Base-by-base conservation (phyloP, 2,113 vertebrate species). In the Saccopteryx bilineata region DNA sequence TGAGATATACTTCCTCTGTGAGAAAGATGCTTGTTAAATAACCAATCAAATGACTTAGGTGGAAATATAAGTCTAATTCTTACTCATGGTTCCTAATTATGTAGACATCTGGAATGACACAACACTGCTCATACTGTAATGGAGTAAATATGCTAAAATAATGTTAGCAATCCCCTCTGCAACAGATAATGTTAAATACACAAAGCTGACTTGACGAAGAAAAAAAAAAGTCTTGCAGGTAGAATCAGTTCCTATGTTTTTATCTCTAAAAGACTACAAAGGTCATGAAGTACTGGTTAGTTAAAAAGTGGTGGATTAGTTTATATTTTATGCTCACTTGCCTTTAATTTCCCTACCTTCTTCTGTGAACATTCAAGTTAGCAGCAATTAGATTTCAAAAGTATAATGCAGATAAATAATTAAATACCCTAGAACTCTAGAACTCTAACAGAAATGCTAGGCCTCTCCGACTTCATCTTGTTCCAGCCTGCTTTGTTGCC, bases 331-430 rank as follows among this genome's bases (percentile, higher is more conserved):
- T 10, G 23, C 21, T 60, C 23, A 13, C 82, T 90, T 84, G 79
- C 60, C 82, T 96, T 96, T 95, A 54, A 96, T 88, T 61, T 92
- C 69, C 58, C 78, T 94, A 39, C n/a, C 39, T 79, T 31, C 50
- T 24, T 72, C 33, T 81, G 56, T 80, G 23, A 74, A 94, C 84
- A 60, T 87, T 89, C 82, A 46, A 79, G 63, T 92, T 18, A 90
- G 61, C 11, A 83, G 56, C 46, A 92, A 78, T 48, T 31, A 81
- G 56, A 80, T 82, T 95, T 94, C 88, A 95, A 92, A 95, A 92
- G 39, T 74, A 68, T 66, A 88, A 56, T 17, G 82, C 3, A 61
- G 85, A 80, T 78, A 95, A 95, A 56, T 3, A 94, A 90, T 90
- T 88, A 39, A 84, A 83, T 18, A 93, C 56, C 52, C 90, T 91